These are phyloP conservation scores for Urocolius indicus DNA, from an alignment of 2,113 vertebrate species.

Conservation along the genomic window DNA sequence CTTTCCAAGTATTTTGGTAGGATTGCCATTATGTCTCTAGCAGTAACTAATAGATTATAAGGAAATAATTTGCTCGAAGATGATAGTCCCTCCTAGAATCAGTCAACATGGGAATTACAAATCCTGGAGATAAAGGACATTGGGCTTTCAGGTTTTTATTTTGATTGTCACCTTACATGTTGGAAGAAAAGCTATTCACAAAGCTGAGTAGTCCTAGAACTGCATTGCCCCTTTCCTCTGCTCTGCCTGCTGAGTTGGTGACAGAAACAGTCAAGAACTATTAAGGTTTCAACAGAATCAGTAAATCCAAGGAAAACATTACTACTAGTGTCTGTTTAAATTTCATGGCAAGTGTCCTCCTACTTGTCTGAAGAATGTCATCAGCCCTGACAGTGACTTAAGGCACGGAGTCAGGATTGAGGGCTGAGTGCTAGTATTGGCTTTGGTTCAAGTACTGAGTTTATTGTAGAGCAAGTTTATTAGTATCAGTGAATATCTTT, in stretches of 20 bases:
- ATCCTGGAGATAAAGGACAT: not conserved
- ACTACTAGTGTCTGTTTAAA: not conserved
- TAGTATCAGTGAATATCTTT: not conserved
- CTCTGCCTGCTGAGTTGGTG: not conserved
- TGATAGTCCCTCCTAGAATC: not conserved
- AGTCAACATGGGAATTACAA: not conserved
- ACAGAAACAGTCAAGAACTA: not conserved
- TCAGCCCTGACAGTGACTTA: not conserved
- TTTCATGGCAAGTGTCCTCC: not conserved
- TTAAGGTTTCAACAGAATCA: not conserved
- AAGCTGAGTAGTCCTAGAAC: not conserved
- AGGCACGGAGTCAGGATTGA: not conserved
- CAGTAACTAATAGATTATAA: not conserved
- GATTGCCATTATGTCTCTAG: not conserved
- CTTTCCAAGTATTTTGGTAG: not conserved
- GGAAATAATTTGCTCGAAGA: not conserved
- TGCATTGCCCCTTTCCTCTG: not conserved
- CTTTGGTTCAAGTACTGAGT: not conserved
- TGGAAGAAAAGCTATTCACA: not conserved
- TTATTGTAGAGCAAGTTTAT: not conserved
- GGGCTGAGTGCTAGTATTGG: not conserved
- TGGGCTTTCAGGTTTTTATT: not conserved
- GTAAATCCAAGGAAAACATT: not conserved
- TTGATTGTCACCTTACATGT: rapidly evolving
- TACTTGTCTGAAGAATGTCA: not conserved